Base-by-base conservation (phyloP, 92 coral and sea anemone species). In the Paragorgia papillata region DNA sequence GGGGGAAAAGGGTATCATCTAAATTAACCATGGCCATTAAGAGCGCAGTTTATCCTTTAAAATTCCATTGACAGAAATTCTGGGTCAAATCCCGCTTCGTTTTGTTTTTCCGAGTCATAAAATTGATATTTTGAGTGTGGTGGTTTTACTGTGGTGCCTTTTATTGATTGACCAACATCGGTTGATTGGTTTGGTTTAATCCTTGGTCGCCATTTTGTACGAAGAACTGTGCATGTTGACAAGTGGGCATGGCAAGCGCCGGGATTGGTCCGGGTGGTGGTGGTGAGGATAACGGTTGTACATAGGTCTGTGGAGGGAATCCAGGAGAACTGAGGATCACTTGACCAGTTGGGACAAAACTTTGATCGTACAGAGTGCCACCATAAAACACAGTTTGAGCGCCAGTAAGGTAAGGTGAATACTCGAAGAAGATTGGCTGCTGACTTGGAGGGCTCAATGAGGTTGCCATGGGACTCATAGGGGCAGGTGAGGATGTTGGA, bases 381-480 rank as follows among this genome's bases (percentile, higher is more conserved):
- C 78, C 63, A 39, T 71, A 71, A 25, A 53, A 71, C 15, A 71
- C 49, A 2, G 78, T 35, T 17, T 71, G 78, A 12, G 69, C 24
- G 7, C 64, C 78, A 51, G 48, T 31, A 8, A 71, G 19, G 64
- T 71, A 71, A 18, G 78, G 78, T 1, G 64, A 55, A 35, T 71
- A 71, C 53, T 71, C 78, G n/a, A 71, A 71, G 64, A 53, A 71
- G 26, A 71, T 32, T 55, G 57, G 63, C 9, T 43, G 48, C 27
- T 30, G 78, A 39, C 64, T 55, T 31, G 63, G 63, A 54, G 78
- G 78, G 7, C 64, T 71, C 51, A 71, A 27, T 17, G 64, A 58
- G 15, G 62, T 58, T 14, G 78, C 32, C 64, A 71, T 71, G 57
- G 78, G 78, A 55, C 78, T 71, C 78, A 71, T 71, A 12, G 78